Conservation (phyloP, 2,888 invertebrate species). For the Pediacus dermestoides region DNA sequence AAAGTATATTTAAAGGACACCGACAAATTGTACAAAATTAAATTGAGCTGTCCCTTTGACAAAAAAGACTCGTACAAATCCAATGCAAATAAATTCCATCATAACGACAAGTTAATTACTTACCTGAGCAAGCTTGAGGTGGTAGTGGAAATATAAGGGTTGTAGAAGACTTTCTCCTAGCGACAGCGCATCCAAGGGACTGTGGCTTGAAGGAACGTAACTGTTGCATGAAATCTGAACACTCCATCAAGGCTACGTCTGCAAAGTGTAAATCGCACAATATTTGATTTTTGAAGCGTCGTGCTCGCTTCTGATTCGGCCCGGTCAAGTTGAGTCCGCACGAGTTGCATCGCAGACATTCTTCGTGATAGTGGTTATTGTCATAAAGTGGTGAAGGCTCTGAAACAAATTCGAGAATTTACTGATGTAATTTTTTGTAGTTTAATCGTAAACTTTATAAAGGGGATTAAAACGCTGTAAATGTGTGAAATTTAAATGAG, state of each 20-base stretch:
- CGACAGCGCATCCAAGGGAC: slow-evolving; percentile 92
- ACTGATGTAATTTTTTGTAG: too few species aligned
- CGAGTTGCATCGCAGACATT: slow-evolving; percentile 94
- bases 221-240: slow-evolving; percentile 96
- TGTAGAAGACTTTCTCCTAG: slow-evolving; percentile 87
- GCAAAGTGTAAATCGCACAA: slow-evolving; percentile 95
- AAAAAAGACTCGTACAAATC: too few species aligned
- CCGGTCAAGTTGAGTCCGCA: slow-evolving; percentile 91
- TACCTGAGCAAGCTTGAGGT: slow-evolving; percentile 92
- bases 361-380: slow-evolving; percentile 96
- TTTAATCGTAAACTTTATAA: too few species aligned
- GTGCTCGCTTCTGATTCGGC: slow-evolving; percentile 67
- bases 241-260: slow-evolving; percentile 96
- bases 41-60: too few species aligned
- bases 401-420: too few species aligned
- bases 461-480: too few species aligned
- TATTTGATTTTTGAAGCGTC: slow-evolving; percentile 81
- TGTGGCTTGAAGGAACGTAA: slow-evolving; percentile 93
- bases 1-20: too few species aligned
- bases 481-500: too few species aligned
- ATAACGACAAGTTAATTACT: slow-evolving; percentile 30
- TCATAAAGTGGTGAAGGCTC: slow-evolving; percentile 90
- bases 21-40: too few species aligned
- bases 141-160: slow-evolving; percentile 91
- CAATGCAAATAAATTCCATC: slow-evolving; percentile 15